Evolutionary conservation across 2,888 invertebrate genomes (phyloP).

Genomic region (Ditula angustiorana): DNA sequence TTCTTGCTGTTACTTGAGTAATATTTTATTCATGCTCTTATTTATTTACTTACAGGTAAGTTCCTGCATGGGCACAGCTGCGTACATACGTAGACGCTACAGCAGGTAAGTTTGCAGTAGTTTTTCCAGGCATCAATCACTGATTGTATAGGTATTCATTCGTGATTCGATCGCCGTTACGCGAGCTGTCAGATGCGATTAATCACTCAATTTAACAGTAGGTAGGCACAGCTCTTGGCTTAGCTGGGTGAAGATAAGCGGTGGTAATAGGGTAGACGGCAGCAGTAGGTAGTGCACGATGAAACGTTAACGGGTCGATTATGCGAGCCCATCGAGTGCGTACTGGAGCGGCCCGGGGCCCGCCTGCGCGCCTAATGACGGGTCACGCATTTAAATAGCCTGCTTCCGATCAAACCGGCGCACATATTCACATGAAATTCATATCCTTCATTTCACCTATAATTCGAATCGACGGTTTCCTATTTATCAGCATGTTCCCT

Average conservation of each 20-base stretch:
- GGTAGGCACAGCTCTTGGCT: constrained; percentile 35
- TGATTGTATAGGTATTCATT: constrained; percentile 23
- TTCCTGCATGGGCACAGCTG: background rate
- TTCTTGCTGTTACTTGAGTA: constrained; percentile 16
- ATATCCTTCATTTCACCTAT: constrained; percentile 57
- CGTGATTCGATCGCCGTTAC: constrained; percentile 26
- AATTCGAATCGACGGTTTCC: constrained; percentile 47
- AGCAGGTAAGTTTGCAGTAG: constrained; percentile 20
- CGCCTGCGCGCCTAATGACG: constrained; percentile 74
- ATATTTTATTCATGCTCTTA: constrained; percentile 34
- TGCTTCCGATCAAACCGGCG: constrained; percentile 68
- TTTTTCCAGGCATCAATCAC: constrained; percentile 30
- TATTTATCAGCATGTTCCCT: constrained; percentile 34
- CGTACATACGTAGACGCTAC: background rate
- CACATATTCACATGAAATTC: constrained; percentile 64
- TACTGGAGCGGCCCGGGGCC: constrained; percentile 62
- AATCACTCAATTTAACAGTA: constrained; percentile 41
- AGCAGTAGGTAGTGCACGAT: constrained; percentile 51
- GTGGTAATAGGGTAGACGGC: constrained; percentile 48
- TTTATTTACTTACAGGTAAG: constrained; percentile 64
- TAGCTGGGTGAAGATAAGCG: constrained; percentile 66
- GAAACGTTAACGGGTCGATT: constrained; percentile 80
- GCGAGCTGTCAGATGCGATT: constrained; percentile 38
- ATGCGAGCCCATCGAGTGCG: constrained; percentile 73
- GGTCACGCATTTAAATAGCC: constrained; percentile 82